Base-by-base conservation (phyloP, 2,113 vertebrate genomes). In the Pterocles gutturalis region DNA sequence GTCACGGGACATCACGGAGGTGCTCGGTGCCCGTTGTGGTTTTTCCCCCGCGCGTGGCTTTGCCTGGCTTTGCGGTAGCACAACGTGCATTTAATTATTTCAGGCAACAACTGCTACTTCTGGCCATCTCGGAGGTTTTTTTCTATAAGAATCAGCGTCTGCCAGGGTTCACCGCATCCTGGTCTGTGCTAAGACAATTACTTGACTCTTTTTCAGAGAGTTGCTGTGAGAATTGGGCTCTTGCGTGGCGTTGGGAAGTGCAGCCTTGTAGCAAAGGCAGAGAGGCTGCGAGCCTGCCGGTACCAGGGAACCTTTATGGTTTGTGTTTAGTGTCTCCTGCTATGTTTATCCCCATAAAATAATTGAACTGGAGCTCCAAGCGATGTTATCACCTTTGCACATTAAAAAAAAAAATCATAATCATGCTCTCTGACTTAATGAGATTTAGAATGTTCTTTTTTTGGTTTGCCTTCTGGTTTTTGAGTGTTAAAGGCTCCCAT, bases 291-390 rank as follows among this genome's bases (percentile, higher is more conserved):
- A 81, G 61, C 70, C 70, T 84, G 81, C 18, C 17, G 41, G 55
- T 82, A 57, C 41, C 17, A 8, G n/a, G 57, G 77, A 89, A 34
- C 91, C 65, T 84, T 73, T 78, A 48, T 26, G 41, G n/a, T n/a
- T 89, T 83, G 58, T 18, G 8, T 82, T 87, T 64, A 62, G 58
- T 33, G 28, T 79, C 66, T 90, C 57, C 69, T 80, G 24, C 33
- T 79, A 24, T 87, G 81, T 96, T 96, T 96, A 82, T 96, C 34
- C 87, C 75, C 87, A 61, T 94, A 93, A 91, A 94, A 69, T 84
- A 91, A 82, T 94, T 87, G 91, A 87, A 38, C 77, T 67, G 46
- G 54, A 90, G 71, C 81, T 89, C 75, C 62, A 38, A 93, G 87
- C 81, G 55, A 11, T n/a, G 76, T 91, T 92, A 84, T 49, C 92